Base-by-base conservation (phyloP, 2,113 vertebrate genomes). In the Ariopsis seemanni region DNA sequence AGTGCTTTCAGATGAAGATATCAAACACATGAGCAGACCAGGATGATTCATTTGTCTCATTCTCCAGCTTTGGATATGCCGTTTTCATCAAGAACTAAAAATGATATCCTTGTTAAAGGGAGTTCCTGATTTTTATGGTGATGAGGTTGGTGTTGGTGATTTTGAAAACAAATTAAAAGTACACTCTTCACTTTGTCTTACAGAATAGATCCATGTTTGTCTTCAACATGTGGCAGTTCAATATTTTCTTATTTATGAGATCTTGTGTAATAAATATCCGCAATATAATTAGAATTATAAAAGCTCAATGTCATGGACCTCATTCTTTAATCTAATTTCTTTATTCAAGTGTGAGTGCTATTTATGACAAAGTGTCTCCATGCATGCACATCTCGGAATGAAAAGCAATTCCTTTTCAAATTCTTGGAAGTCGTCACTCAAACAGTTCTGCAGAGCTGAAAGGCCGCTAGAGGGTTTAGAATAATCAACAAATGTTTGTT, bases 401-500 rank as follows among this genome's bases (percentile, higher is more conserved):
- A 14, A 82, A 79, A 57, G 14, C 55, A 57, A 57, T 11, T 53
- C 53, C 9, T 53, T 53, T 57, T 42, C 42, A 42, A 42, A 42
- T 42, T 57, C 67, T 67, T 67, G 30, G 67, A 71, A 71, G 67
- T 71, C 25, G 52, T 53, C 53, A 4, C 75, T 89, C 82, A 80
- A 78, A 84, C 65, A 65, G 82, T 1, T 30, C 55, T 74, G 25
- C 50, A 57, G 0, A 81, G 55, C 53, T 4, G 72, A 77, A 55
- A 58, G 69, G 30, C 60, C 63, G 50, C 63, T 34, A 69, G 63
- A 63, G 74, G 48, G 69, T 50, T 77, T 30, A 34, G 58, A 71
- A 87, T 85, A 85, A 88, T 87, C 86, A 83, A 57, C 52, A 80
- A 84, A 85, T 89, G 65, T 71, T 57, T 85, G 78, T 83, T 89